Percentiles rank a stretch among this genome's conserved stretches.
phyloP scores from a whole-genome alignment of 2,888 invertebrate species.

The Lepidonotus clava region DNA sequence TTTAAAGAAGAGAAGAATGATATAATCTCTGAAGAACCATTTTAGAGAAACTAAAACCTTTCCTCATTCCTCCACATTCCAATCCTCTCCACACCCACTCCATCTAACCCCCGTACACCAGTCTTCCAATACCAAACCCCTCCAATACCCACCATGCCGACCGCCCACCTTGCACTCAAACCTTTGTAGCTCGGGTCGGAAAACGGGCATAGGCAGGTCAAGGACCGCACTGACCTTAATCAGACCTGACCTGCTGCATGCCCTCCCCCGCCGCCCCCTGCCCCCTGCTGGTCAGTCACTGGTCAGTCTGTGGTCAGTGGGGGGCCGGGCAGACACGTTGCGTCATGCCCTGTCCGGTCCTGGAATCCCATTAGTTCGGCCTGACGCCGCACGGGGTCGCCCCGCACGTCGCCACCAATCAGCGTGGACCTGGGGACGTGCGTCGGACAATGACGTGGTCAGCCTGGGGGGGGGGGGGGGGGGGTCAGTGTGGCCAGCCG shows the following conservation, averaged over 20 bases:
- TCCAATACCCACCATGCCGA: not conserved
- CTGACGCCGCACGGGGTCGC: not conserved
- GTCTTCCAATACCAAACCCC: not conserved
- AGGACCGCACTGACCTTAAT: not conserved
- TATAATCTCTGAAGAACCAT: too few relatives aligned
- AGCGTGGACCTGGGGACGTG: not conserved
- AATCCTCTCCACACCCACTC: not conserved
- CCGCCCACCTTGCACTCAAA: not conserved
- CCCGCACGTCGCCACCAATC: not conserved
- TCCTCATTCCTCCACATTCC: too few relatives aligned
- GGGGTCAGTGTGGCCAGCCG: not conserved
- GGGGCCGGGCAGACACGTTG: not conserved
- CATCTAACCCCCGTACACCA: too few relatives aligned
- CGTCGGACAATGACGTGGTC: constrained; percentile 4
- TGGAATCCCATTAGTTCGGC: not conserved
- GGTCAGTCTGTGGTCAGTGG: not conserved
- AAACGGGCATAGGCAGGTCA: not conserved
- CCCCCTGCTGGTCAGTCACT: not conserved
- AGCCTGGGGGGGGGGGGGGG: not conserved
- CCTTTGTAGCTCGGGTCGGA: not conserved
- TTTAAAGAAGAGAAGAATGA: too few relatives aligned
- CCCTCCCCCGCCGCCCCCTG: not conserved
- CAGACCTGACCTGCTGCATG: not conserved
- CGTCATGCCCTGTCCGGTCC: not conserved
- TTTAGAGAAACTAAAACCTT: too few relatives aligned